Conservation (phyloP, 2,113 vertebrate genomes). For the Embiotoca jacksoni region DNA sequence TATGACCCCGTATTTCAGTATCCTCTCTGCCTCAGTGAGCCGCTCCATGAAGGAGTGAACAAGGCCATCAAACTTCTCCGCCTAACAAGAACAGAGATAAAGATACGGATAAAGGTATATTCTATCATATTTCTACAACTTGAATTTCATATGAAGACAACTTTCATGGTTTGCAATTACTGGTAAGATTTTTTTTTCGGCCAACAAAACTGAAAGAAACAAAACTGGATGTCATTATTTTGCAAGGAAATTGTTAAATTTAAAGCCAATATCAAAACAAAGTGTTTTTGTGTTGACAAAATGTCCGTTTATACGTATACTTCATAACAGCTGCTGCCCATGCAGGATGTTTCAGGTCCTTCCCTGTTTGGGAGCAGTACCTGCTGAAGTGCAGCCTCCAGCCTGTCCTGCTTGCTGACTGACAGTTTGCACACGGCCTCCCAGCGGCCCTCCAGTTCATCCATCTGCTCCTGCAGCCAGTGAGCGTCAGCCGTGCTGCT, state of each 20-base stretch:
- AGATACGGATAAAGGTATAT: background rate
- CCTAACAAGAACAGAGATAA: constrained; percentile 70
- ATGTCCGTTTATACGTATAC: no score
- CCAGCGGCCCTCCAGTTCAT: constrained; percentile 89
- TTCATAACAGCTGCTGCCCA: background rate
- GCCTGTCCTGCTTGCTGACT: constrained; percentile 86
- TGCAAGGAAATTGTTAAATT: no score
- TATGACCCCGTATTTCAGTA: constrained; percentile 82
- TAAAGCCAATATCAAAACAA: no score
- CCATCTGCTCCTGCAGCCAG: constrained; percentile 91
- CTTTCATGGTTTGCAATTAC: background rate
- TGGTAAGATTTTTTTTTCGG: no score
- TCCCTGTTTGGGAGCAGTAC: constrained; percentile 59
- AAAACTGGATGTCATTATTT: no score
- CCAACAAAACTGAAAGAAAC: no score
- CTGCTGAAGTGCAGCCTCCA: constrained; percentile 88
- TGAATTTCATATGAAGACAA: background rate
- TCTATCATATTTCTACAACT: background rate
- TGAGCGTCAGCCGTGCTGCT: constrained; percentile 85
- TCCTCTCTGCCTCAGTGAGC: constrained; percentile 85
- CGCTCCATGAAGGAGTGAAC: constrained; percentile 88
- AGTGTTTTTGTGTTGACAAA: no score
- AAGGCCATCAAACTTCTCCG: constrained; percentile 87
- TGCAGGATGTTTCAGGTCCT: background rate
- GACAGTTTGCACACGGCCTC: constrained; percentile 89